These are phyloP conservation scores for Aphelocoma californica DNA, from an alignment of 2,797 vertebrate genomes.

Conservation along the genomic window DNA sequence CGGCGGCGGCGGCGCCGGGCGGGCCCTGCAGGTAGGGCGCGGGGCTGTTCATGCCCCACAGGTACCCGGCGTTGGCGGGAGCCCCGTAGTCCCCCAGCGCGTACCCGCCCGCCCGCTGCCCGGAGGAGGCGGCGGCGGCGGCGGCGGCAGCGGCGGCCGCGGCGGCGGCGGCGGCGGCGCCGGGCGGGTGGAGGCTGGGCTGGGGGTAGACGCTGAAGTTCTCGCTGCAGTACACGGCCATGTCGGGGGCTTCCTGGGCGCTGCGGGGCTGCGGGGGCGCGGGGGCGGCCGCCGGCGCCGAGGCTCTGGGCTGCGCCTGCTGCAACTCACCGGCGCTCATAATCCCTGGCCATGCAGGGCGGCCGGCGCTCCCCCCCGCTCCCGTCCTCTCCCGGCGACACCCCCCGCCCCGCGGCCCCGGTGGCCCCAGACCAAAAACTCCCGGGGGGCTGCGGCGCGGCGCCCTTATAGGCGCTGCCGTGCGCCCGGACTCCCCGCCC, in stretches of 20 bases:
- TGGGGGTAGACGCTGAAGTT: conserved; percentile 88
- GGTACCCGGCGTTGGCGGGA: conserved; percentile 80
- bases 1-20: conserved; percentile 49
- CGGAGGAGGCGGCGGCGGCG: background rate
- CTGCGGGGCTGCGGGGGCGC: conserved; percentile 79
- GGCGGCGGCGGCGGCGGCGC: conserved; percentile 64
- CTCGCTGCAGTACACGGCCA: conserved; percentile 93
- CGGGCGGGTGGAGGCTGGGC: conserved; percentile 80
- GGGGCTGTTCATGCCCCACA: conserved; percentile 86
- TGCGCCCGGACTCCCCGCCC: conserved; percentile 20
- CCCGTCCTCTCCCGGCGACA: background rate
- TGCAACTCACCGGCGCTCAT: conserved; percentile 66
- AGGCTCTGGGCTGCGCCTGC: conserved; percentile 8
- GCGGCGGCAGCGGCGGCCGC: conserved; percentile 34
- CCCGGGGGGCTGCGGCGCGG: background rate
- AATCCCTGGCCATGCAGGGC: background rate
- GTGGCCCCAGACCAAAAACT: conserved; percentile 2
- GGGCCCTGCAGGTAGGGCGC: conserved; percentile 85
- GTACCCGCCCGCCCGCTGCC: conserved; percentile 82
- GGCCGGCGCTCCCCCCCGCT: conserved; percentile 48
- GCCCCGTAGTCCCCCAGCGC: conserved; percentile 85
- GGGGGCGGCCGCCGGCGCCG: conserved; percentile 64
- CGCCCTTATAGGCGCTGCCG: background rate
- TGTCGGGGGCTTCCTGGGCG: conserved; percentile 83
- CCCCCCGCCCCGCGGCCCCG: background rate